Evolutionary conservation across 2,113 vertebrate genomes (phyloP), one percentile per base, ranked within the genome.

Genomic region (Pelmatolapia mariae): DNA sequence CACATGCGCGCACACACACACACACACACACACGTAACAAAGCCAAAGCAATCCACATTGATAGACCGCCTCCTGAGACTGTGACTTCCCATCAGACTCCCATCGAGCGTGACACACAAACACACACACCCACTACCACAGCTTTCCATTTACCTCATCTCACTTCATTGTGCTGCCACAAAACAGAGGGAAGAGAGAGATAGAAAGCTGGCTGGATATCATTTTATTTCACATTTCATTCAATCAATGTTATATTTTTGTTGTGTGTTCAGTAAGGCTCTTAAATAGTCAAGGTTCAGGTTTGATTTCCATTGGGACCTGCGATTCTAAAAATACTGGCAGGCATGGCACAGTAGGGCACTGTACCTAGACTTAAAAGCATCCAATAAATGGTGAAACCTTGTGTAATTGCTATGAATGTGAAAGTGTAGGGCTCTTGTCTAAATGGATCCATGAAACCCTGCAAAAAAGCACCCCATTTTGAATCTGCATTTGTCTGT

Each of bases 51-150:
- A 36, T 36, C 26, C 10, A 7, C 36, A 29, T 6, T 86, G 88
- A 87, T 79, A 33, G 73, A 56, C 31, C 36, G 0, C 80, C 83
- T 84, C 80, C 86, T 6, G 85, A 63, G 84, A 80, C 31, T 43
- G 47, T 59, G 89, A 66, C 47, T 61, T 87, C 80, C 80, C 87
- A 89, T 87, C 90, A 91, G 80, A 88, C 81, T 82, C 84, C 71
- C 47, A 71, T 56, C 7, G 29, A 78, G 71, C 7, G 9, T 45
- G 63, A 61, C 19, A 26, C 83, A 66, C 80, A 85, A 50, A 50
- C 80, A 61, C 61, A 80, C 13, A 59, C 15, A 33, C 79, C 26
- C 80, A 71, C 73, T 66, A n/a, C 13, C 38, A 13, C 57, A 53
- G 53, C 78, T 73, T 36, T 82, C 84, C 12, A 29, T 87, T 68